Evolutionary conservation across 2,888 invertebrate species (phyloP), one percentile per base, ranked within the genome.

Genomic region (Latheticus oryzae): DNA sequence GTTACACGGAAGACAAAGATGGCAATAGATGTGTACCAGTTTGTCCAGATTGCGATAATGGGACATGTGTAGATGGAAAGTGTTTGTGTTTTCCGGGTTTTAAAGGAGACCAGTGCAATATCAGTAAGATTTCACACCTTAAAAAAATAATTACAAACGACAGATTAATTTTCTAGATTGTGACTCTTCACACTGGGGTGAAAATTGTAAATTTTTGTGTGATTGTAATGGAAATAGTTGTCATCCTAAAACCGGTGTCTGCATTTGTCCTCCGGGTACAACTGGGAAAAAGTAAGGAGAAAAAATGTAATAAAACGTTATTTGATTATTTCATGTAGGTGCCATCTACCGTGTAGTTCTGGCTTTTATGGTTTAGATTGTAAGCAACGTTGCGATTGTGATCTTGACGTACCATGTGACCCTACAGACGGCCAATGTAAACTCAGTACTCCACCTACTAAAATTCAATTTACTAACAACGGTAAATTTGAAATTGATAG

Each of bases 181-280:
- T 72, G 84, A 85, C 28, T 76, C 80, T 40, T 85, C 85, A 64
- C 83, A 82, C 62, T 95, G 90, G 87, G 94, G 94, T 1, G 82
- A 85, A 13, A 85, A 86, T 66, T 95, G 95, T 73, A 80, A 82
- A 43, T 80, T 86, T 64, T 76, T 81, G 23, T 91, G 91, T 73
- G 78, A 81, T 42, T 91, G 91, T 70, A 76, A 77, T 56, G 82
- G 83, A 40, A 82, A 84, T 37, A 84, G 84, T 0, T 91, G 91
- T 72, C 83, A 88, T 65, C 82, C 86, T 1, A 72, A 80, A 52
- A 84, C 83, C 5, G 89, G 90, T 16, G 80, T 81, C 47, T 90
- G 90, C 72, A 80, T 81, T 51, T 90, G 90, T 76, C 82, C 83
- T 38, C 80, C 83, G 28, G 89, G 88, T 73, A n/a, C n/a, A n/a